Evolutionary conservation across 2,113 vertebrate species (phyloP).

Genomic region (Corythoichthys haematopterus): DNA sequence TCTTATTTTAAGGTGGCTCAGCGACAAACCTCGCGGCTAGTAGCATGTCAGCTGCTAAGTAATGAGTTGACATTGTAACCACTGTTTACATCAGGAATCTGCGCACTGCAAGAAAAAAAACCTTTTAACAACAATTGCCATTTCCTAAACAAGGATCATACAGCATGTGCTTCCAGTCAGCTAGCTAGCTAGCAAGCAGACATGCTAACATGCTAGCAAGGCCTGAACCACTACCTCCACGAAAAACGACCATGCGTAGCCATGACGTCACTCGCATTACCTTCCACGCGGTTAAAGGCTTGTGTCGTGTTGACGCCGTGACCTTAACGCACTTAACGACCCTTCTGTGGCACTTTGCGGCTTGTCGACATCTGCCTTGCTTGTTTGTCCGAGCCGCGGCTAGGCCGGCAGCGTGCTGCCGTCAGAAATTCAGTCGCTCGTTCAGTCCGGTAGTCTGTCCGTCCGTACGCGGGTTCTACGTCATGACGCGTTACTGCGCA

Average conservation of each 20-base stretch:
- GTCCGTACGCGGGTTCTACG: background rate
- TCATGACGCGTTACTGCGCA: slow-evolving; percentile 45
- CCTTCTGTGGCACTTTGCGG: background rate
- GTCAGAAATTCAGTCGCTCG: background rate
- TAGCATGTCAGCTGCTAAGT: background rate
- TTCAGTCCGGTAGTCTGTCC: background rate
- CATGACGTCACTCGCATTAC: slow-evolving; percentile 25
- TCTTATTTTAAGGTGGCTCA: background rate
- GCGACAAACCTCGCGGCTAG: background rate
- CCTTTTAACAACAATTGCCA: background rate
- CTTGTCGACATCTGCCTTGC: slow-evolving; percentile 4
- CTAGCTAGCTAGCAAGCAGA: background rate
- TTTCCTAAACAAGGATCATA: background rate
- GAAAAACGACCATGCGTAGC: slow-evolving; percentile 22
- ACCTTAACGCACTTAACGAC: slow-evolving; percentile 10
- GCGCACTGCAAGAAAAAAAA: background rate
- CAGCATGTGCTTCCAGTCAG: no score
- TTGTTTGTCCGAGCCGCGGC: background rate
- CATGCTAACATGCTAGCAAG: background rate
- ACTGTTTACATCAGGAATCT: background rate
- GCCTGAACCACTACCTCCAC: background rate
- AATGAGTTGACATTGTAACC: background rate
- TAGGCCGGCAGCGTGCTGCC: slow-evolving; percentile 16
- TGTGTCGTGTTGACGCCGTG: background rate
- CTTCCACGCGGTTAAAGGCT: slow-evolving; percentile 14